These are phyloP conservation scores for Drosophila nigrodunni DNA, from an alignment of 1,140 invertebrate species.

Conservation along the genomic window DNA sequence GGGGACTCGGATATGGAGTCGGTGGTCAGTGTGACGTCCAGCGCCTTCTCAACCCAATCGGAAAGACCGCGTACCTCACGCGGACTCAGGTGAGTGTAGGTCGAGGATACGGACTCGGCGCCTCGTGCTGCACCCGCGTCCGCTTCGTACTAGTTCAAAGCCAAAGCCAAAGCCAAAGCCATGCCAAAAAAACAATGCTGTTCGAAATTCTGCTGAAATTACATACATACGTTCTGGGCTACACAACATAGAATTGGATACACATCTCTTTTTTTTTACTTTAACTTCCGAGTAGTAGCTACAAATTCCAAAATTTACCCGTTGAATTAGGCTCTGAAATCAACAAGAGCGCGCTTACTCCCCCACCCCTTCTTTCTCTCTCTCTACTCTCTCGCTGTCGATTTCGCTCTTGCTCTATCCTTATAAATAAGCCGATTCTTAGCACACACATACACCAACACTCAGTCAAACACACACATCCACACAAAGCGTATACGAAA, in stretches of 20 bases:
- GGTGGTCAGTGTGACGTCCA: slow-evolving; percentile 93
- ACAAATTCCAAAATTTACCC: slow-evolving; percentile 60
- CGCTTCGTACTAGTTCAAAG: slow-evolving; percentile 43
- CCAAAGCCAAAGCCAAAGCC: slow-evolving; percentile 33
- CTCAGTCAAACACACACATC: slow-evolving; percentile 25
- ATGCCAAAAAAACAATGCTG: slow-evolving; percentile 51
- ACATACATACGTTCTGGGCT: slow-evolving; percentile 39
- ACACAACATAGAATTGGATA: slow-evolving; percentile 40
- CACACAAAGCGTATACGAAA: slow-evolving; percentile 36
- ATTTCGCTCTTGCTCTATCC: background rate
- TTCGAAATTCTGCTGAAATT: slow-evolving; percentile 69
- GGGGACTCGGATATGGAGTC: slow-evolving; percentile 96
- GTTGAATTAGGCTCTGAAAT: slow-evolving; percentile 51
- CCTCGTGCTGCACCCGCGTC: slow-evolving; percentile 31
- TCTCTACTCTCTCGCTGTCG: slow-evolving; percentile 4
- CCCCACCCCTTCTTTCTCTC: background rate
- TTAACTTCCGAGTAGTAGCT: slow-evolving; percentile 43
- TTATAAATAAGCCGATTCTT: background rate
- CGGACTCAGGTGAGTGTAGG: slow-evolving; percentile 87
- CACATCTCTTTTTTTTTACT: slow-evolving; percentile 13
- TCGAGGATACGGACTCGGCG: slow-evolving; percentile 2
- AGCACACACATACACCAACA: background rate
- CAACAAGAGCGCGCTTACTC: slow-evolving; percentile 32
- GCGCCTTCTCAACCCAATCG: slow-evolving; percentile 96
- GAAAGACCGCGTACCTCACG: slow-evolving; percentile 92